Percentiles rank a stretch among this genome's conserved stretches.
phyloP scores from a whole-genome alignment of 2,113 vertebrate species.

The Cinclus mexicanus region DNA sequence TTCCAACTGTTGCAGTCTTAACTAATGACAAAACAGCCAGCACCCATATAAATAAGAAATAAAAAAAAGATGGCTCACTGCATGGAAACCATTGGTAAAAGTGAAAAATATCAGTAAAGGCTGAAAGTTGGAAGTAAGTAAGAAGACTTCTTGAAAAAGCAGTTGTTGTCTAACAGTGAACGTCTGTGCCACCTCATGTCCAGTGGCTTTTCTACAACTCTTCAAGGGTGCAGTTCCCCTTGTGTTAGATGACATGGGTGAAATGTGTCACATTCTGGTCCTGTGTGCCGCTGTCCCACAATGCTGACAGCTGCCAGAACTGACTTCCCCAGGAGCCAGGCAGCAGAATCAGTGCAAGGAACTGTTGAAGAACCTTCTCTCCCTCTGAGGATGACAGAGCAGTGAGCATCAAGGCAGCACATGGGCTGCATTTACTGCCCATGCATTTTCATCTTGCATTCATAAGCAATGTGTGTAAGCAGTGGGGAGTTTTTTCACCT shows the following conservation, averaged over 20 bases:
- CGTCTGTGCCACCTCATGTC: fast-evolving
- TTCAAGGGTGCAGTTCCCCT: not conserved
- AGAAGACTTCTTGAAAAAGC: not conserved
- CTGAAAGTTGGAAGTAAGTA: not conserved
- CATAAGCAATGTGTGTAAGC: not conserved
- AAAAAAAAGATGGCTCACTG: not conserved
- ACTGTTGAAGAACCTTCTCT: not conserved
- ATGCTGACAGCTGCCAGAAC: not conserved
- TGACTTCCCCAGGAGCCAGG: not conserved
- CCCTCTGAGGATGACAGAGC: not conserved
- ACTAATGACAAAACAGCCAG: not conserved
- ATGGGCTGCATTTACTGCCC: not conserved
- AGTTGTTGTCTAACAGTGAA: not conserved
- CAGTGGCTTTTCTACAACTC: not conserved
- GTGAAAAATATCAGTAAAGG: not conserved
- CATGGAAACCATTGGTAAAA: not conserved
- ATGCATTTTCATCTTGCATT: not conserved
- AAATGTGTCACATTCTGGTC: not conserved
- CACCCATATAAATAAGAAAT: not conserved
- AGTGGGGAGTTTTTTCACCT: not conserved
- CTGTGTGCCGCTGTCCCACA: not conserved
- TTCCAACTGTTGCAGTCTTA: not conserved
- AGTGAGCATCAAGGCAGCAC: not conserved
- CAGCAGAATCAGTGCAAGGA: not conserved
- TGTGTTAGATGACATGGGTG: fast-evolving